Evolutionary conservation across 2,888 invertebrate species (phyloP), one percentile per base, ranked within the genome.

Genomic region (Caenorhabditis sp.): DNA sequence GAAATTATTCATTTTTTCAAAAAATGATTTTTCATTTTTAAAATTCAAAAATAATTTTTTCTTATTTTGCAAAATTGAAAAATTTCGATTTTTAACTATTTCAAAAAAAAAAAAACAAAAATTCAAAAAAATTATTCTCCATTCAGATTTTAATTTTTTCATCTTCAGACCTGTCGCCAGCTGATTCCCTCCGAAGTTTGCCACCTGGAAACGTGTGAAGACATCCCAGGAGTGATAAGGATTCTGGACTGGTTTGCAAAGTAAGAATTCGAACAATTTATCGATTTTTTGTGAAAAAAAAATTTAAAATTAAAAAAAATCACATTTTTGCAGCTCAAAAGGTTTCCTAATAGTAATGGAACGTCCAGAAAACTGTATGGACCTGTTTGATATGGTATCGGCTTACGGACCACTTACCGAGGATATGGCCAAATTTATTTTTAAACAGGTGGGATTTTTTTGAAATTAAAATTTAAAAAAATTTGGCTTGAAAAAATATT

Each of bases 271-370:
- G n/a, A n/a, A n/a, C n/a, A n/a, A n/a, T 51, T 28, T 20, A 13
- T 18, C 22, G 37, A 51, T 20, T 11, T 44, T 13, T 22, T 8
- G 40, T 18, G 15, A 28, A 40, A 8, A 24, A 44, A 58, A 44
- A 32, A 35, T 40, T 15, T n/a, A n/a, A n/a, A n/a, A n/a, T n/a
- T n/a, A n/a, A n/a, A n/a, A n/a, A n/a, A n/a, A n/a, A n/a, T n/a
- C n/a, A n/a, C n/a, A n/a, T n/a, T 9, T 35, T 85, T 89, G 65
- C 74, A 90, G 89, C 65, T 86, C 88, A 11, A 89, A 89, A 60
- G 90, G 90, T 8, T 90, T 90, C 68, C 80, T 90, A 55, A 87
- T 89, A 9, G 87, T 89, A 11, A 89, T 89, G 89, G 89, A 89
- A 67, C 72, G 89, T 3, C 90, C 89, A 0, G 82, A 85, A 20